phyloP scores from a whole-genome alignment of 53 echinoderm and acorn worm species.

The Actinopyga echinites region DNA sequence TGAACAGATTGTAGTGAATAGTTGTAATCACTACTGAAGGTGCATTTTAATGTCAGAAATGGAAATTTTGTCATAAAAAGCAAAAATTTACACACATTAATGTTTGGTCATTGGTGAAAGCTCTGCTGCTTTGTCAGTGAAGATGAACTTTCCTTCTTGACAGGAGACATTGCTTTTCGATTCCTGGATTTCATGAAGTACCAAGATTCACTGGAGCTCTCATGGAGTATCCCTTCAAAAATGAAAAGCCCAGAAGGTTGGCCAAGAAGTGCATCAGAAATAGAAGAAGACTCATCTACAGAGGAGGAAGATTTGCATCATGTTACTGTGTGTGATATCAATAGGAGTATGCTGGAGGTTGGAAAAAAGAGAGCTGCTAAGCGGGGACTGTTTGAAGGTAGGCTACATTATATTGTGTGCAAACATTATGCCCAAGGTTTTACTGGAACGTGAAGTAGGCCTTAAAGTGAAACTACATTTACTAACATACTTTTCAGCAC shows the following conservation, averaged over 20 bases:
- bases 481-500: too few species aligned
- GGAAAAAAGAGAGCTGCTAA: slow-evolving; percentile 77
- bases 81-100: too few species aligned
- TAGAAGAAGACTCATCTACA: not conserved
- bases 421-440: not conserved
- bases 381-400: slow-evolving; percentile 67
- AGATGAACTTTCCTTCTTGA: not conserved
- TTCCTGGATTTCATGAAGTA: slow-evolving; percentile 76
- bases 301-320: slow-evolving; percentile 34
- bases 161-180: slow-evolving; percentile 95
- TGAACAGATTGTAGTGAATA: too few species aligned
- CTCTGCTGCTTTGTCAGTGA: too few species aligned
- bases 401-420: not conserved
- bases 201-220: slow-evolving; percentile 20
- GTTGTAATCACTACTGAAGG: too few species aligned
- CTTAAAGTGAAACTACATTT: too few species aligned
- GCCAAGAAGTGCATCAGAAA: slow-evolving; percentile 11
- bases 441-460: too few species aligned
- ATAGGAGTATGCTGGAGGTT: slow-evolving; percentile 82
- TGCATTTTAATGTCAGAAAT: too few species aligned
- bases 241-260: slow-evolving; percentile 37
- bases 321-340: slow-evolving; percentile 91
- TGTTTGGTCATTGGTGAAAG: too few species aligned
- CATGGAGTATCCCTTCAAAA: slow-evolving; percentile 13
- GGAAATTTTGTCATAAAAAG: too few species aligned